Evolutionary conservation across 2,797 vertebrate genomes (phyloP), one percentile per base, ranked within the genome.

Genomic region (Falco berigora): DNA sequence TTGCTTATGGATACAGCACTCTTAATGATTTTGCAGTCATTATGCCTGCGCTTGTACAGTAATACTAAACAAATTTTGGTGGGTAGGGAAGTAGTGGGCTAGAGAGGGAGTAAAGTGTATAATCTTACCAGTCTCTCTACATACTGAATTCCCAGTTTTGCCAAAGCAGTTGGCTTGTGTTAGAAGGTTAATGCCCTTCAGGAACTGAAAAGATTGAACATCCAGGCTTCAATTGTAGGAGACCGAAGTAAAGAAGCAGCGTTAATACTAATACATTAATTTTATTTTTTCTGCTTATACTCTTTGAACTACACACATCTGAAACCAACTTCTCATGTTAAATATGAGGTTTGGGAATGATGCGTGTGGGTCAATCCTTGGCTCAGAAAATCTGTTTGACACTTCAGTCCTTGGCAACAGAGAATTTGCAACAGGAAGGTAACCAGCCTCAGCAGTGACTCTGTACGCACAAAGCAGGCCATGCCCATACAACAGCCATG

Each of bases 241-340:
- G 18, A 52, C 15, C 8, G 28, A 79, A 88, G 75, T 58, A 30
- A 88, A 73, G 34, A 24, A 55, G 27, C 50, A 38, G 23, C 25
- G 19, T 56, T 91, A 63, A 61, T 59, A 62, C 19, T 10, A 46
- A 24, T 53, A 36, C 9, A 36, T 52, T 62, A 1, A 38, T 63
- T 75, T 59, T 47, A 23, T 28, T 95, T 81, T 89, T 89, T 76
- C 64, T 82, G 44, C 28, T 64, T 71, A n/a, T 5, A 66, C 19
- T 78, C 59, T 92, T 91, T 32, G 74, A 84, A 88, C 22, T n/a
- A 44, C 0, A 3, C 19, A 90, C 53, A 49, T 17, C 24, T 93
- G 69, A 84, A 92, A 75, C n/a, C 34, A 88, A 1, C 28, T 95
- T 92, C 50, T 94, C 55, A 59, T 95, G 89, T 97, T 53, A 96